Base-by-base conservation (phyloP, 2,113 vertebrate species). In the Prionailurus viverrinus region DNA sequence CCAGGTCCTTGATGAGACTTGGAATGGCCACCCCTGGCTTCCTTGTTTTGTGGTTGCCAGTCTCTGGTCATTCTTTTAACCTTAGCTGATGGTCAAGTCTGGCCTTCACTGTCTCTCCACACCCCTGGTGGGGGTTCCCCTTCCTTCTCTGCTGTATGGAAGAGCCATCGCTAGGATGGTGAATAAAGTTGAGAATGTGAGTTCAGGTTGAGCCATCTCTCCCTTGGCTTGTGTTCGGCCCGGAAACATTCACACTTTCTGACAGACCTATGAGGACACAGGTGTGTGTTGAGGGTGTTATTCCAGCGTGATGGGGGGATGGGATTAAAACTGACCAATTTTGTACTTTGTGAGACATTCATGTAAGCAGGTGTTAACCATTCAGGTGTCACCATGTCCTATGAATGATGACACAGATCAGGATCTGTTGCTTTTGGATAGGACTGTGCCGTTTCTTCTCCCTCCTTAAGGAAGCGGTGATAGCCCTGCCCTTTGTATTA, bases 151-250 rank as follows among this genome's bases (percentile, higher is more conserved):
- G 25, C 25, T 97, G 79, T 96, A 65, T 29, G 74, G 97, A 89
- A 89, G 76, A 61, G 19, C 83, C 63, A 8, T 66, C 12, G 2
- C 53, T 48, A 61, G 27, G 83, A 16, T 83, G 71, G 66, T 31
- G 80, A 98, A 97, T 98, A 97, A 97, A 98, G 55, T 58, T 91
- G 88, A 94, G 78, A 96, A 48, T 61, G n/a, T 69, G 95, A 79
- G 51, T 89, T 95, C 88, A 58, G 65, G 53, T 89, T 68, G 58
- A 82, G 14, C 79, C 41, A 0, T 76, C 61, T 93, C 29, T 85
- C 73, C 51, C 51, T 69, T 85, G 73, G 7, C 31, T 55, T 86
- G 58, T 94, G 74, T 81, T 61, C 21, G 73, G 8, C 15, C 69
- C 82, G 41, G 89, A 87, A 45, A 63, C 13, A 1, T 27, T n/a